Evolutionary conservation across 2,797 vertebrate species (phyloP), one percentile per base, ranked within the genome.

Genomic region (Hapalemur alaotrensis): DNA sequence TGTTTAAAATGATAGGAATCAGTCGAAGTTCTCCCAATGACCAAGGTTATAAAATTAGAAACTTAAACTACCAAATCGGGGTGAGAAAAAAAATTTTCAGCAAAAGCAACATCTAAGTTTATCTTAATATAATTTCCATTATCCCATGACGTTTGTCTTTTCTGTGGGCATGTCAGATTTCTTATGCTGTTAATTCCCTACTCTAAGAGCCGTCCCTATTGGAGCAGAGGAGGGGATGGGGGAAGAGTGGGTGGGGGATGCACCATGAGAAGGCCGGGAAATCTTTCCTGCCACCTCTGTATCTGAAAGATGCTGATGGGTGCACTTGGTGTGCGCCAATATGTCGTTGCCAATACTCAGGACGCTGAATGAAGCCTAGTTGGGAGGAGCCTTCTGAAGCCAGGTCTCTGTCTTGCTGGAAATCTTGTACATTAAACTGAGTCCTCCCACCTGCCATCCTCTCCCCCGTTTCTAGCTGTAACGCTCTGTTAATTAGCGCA

Each of bases 1-100:
- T 59, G 65, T 92, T 97, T 75, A 89, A 91, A 90, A 72, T 32
- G 95, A 84, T 28, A n/a, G 38, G 91, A 91, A 69, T 89, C 90
- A 38, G 46, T 41, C 13, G 59, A 78, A 73, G 30, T 79, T 95
- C 85, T 95, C 67, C 89, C 63, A 86, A 4, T 78, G 79, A 89
- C 84, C 61, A 7, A 89, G 78, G 79, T 61, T 89, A 46, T 92
- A 95, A 95, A 96, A 91, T 91, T 50, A 95, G 92, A 80, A 76
- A 48, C 91, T 91, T 82, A 73, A 78, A 92, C 80, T 85, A 92
- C 69, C 81, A 86, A 92, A 89, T 83, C 61, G 91, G 91, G 72
- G 76, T 92, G 63, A 88, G 76, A 32, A 70, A 88, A 41, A 80
- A 89, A 69, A 75, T 20, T 57, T 76, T 63, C 52, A 84, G 54